phyloP scores from a whole-genome alignment of 2,888 invertebrate species.

The Nomada lathburiana region DNA sequence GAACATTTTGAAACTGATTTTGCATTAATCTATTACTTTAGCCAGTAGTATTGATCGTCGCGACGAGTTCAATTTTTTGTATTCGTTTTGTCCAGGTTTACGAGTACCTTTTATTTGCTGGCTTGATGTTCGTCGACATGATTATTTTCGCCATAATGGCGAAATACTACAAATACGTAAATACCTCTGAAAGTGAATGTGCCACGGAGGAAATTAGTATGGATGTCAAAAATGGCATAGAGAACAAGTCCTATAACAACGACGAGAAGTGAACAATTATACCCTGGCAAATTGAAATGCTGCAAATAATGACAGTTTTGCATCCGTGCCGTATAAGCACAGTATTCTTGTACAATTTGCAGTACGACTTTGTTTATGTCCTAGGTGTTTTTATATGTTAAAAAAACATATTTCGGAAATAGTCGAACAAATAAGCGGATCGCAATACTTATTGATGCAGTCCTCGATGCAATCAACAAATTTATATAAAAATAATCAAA shows the following conservation, averaged over 20 bases:
- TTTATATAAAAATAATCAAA: not conserved
- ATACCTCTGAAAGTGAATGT: slow-evolving; percentile 77
- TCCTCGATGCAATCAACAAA: not conserved
- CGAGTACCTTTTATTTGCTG: slow-evolving; percentile 95
- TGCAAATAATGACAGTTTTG: not conserved
- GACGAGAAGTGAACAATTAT: slow-evolving; percentile 62
- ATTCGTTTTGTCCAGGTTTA: slow-evolving; percentile 88
- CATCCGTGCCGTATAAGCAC: not conserved
- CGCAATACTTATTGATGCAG: not conserved
- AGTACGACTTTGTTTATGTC: not conserved
- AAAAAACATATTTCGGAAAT: not conserved
- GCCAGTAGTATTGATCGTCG: not conserved
- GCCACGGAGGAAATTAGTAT: slow-evolving; percentile 49
- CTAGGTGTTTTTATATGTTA: not conserved
- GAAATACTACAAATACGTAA: slow-evolving; percentile 90
- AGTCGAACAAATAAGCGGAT: not conserved
- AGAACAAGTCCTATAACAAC: slow-evolving; percentile 63
- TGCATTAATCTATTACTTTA: too few relatives aligned
- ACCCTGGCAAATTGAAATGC: not conserved
- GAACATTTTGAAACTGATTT: not conserved
- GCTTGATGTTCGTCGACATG: slow-evolving; percentile 93
- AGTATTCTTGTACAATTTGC: not conserved
- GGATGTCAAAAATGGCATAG: slow-evolving; percentile 58
- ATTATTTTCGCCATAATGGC: slow-evolving; percentile 92
- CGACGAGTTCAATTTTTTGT: not conserved